A percentile compares a stretch with the other conserved stretches of the same genome.
These are phyloP conservation scores for Saccostrea cuccullata DNA, from an alignment of 1,140 invertebrate genomes.

Conservation along the genomic window DNA sequence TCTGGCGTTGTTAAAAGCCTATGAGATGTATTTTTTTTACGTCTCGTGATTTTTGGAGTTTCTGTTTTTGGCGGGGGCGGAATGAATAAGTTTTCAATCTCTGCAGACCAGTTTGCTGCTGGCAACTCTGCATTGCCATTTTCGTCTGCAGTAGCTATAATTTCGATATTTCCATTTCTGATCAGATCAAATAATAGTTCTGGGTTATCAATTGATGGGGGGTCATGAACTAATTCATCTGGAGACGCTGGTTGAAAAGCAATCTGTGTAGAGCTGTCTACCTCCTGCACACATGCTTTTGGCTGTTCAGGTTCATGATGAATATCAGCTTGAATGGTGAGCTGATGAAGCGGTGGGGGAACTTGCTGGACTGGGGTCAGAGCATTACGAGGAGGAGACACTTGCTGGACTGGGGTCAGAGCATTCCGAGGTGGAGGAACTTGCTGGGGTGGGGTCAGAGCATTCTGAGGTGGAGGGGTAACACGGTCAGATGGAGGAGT, in stretches of 20 bases:
- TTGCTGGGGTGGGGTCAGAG: neutral
- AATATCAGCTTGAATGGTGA: neutral
- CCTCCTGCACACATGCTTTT: neutral
- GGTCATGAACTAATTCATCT: neutral
- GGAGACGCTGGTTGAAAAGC: neutral
- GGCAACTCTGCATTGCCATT: neutral
- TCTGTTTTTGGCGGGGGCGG: neutral
- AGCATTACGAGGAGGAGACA: neutral
- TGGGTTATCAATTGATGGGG: conserved; percentile 6
- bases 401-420: neutral
- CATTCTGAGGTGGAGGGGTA: too few species aligned
- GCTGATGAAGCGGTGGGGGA: neutral
- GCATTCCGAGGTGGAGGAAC: neutral
- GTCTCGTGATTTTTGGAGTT: neutral
- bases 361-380: neutral
- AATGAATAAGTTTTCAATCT: conserved; percentile 1
- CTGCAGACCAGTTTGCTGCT: too few species aligned
- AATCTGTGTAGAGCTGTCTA: neutral
- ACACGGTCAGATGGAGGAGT: too few species aligned
- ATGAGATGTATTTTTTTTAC: neutral
- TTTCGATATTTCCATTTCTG: neutral
- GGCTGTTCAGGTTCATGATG: neutral
- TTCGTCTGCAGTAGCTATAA: conserved; percentile 32
- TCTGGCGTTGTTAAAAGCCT: neutral
- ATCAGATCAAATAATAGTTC: neutral